Percentiles rank a stretch among this genome's conserved stretches.
Evolutionary conservation across 2,888 invertebrate species (phyloP).

Genomic region (Limnephilus auricula): DNA sequence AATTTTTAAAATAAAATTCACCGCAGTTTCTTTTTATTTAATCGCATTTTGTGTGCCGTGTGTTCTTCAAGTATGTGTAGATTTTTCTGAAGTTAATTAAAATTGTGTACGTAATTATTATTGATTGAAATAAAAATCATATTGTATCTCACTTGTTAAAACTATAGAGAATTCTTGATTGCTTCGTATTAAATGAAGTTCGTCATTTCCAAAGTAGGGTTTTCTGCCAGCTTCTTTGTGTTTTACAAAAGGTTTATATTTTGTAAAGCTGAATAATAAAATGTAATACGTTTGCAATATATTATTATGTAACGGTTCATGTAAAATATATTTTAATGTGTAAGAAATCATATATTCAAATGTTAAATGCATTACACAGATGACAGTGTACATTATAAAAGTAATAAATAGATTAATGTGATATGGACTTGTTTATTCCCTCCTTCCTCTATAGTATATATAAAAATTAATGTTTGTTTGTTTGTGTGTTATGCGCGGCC

Average conservation of each 20-base stretch:
- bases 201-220: not conserved
- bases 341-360: constrained; percentile 64
- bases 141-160: constrained; percentile 2
- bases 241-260: constrained; percentile 50
- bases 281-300: constrained; percentile 50
- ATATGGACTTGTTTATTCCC: not conserved
- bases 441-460: not conserved
- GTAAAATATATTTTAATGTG: constrained; percentile 54
- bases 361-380: constrained; percentile 65
- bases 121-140: not conserved
- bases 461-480: no score
- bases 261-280: constrained; percentile 49
- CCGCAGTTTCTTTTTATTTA: not conserved
- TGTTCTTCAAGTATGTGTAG: not conserved
- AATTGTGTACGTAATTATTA: not conserved
- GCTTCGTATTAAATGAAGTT: not conserved
- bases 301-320: constrained; percentile 56
- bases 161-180: constrained; percentile 2
- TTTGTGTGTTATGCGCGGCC: no score
- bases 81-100: not conserved
- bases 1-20: constrained; percentile 1
- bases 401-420: constrained; percentile 66
- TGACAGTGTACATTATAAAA: constrained; percentile 64
- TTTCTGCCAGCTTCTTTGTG: constrained; percentile 39
- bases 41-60: not conserved